Evolutionary conservation across 2,888 invertebrate species (phyloP), one percentile per base, ranked within the genome.

Genomic region (Diploptera punctata): DNA sequence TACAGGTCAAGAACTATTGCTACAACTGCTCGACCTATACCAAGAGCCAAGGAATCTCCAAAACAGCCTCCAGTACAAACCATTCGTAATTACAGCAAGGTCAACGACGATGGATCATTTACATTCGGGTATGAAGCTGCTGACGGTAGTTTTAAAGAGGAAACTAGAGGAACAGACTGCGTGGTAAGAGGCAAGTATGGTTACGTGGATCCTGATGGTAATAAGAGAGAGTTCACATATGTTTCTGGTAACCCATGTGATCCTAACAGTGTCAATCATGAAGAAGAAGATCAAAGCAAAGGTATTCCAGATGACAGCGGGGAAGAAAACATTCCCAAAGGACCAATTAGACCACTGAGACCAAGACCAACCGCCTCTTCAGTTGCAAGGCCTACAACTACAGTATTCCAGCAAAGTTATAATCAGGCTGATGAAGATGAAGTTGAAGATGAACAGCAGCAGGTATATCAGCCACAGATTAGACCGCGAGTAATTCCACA

Each of bases 171-270:
- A 62, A 91, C 92, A 0, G 94, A 94, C 83, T 94, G 94, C 81
- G 93, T 94, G 0, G 94, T 94, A 4, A 87, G 93, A 73, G 94
- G 94, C 68, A 94, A 94, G 82, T 94, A 94, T 82, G 94, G 94
- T 24, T 94, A 94, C 84, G 86, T 94, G 13, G 94, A 94, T 83
- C 94, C 94, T 0, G 93, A 93, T 77, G 94, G 94, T 77, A 93
- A 93, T 84, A 93, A 93, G 79, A 84, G 94, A 76, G 94, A 94
- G 82, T 94, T 94, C 83, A 93, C 92, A 4, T 94, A 94, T 83
- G 93, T 93, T 0, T 93, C 93, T 26, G 94, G 94, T 21, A 93
- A 94, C 81, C 93, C 93, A 0, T 94, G 94, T 80, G 93, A 94
- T 80, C 93, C 93, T 7, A 93, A 93, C 82, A 91, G 91, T n/a